These are phyloP conservation scores for Cryptoprocta ferox DNA, from an alignment of 2,797 vertebrate genomes.

Conservation along the genomic window DNA sequence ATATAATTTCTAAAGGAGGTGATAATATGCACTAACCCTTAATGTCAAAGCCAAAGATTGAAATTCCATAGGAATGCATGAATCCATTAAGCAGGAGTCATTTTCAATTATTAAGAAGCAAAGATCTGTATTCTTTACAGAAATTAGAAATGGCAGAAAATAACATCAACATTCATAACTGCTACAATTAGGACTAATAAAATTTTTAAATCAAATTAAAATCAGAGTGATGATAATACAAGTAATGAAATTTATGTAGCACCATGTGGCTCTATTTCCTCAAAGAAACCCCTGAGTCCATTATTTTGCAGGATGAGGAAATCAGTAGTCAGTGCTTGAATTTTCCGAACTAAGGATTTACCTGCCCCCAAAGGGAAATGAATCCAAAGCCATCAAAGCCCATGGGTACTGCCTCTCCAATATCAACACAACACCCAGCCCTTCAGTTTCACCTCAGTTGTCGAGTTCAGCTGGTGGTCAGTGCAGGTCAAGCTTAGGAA, in stretches of 20 bases:
- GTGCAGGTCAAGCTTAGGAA: background rate
- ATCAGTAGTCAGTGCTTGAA: background rate
- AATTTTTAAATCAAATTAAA: constrained; percentile 78
- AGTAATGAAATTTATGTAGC: constrained; percentile 73
- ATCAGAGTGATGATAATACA: constrained; percentile 70
- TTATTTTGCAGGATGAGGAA: constrained; percentile 46
- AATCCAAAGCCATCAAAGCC: background rate
- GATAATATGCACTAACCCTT: constrained; percentile 72
- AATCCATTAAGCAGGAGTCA: constrained; percentile 79
- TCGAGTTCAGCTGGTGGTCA: background rate
- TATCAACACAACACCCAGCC: background rate
- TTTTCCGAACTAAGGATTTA: constrained; percentile 28
- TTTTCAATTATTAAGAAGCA: constrained; percentile 81
- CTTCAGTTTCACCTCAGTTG: background rate
- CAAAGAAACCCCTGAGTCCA: constrained; percentile 54
- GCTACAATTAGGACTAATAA: constrained; percentile 69
- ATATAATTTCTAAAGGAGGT: constrained; percentile 72
- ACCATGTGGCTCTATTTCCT: constrained; percentile 63
- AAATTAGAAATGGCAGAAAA: constrained; percentile 81
- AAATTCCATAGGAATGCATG: constrained; percentile 70
- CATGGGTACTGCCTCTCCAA: background rate
- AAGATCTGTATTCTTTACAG: constrained; percentile 72
- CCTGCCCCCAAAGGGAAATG: background rate
- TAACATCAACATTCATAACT: constrained; percentile 76
- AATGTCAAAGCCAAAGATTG: constrained; percentile 76